Percentiles rank a stretch among this genome's conserved stretches.
Evolutionary conservation across 2,888 invertebrate genomes (phyloP).

Genomic region (Blera fallax): DNA sequence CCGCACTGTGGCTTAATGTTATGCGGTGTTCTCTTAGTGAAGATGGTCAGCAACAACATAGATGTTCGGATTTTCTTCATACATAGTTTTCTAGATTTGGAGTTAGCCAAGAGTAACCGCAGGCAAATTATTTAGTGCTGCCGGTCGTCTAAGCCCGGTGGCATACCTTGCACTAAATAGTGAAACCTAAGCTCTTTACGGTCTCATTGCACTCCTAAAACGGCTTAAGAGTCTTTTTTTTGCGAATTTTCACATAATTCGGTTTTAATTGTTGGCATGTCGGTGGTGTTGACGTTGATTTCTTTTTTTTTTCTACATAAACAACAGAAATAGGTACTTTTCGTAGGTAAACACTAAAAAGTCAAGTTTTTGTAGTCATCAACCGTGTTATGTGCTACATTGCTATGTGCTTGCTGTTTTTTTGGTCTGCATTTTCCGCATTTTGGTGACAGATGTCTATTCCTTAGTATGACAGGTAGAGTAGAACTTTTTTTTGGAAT

Average conservation of each 20-base stretch:
- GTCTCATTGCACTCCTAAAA: slow-evolving; percentile 9
- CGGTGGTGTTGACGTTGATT: slow-evolving; percentile 1
- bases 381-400: slow-evolving; percentile 29
- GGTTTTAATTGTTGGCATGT: slow-evolving; percentile 53
- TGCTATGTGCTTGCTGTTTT: background rate
- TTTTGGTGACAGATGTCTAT: slow-evolving; percentile 18
- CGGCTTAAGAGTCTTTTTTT: background rate
- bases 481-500: slow-evolving; percentile 24
- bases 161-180: background rate
- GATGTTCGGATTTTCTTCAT: background rate
- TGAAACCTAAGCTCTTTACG: background rate
- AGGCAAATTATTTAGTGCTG: background rate
- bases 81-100: background rate
- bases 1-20: background rate
- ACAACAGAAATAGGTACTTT: background rate
- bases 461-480: background rate
- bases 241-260: slow-evolving; percentile 41
- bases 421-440: slow-evolving; percentile 52
- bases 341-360: slow-evolving; percentile 24
- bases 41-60: background rate
- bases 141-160: background rate
- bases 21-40: background rate
- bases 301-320: background rate
- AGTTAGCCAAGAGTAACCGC: slow-evolving; percentile 10
- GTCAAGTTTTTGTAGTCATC: slow-evolving; percentile 23